Evolutionary conservation across 1,140 invertebrate species (phyloP), one percentile per base, ranked within the genome.

Genomic region (Bombus cullumanus): DNA sequence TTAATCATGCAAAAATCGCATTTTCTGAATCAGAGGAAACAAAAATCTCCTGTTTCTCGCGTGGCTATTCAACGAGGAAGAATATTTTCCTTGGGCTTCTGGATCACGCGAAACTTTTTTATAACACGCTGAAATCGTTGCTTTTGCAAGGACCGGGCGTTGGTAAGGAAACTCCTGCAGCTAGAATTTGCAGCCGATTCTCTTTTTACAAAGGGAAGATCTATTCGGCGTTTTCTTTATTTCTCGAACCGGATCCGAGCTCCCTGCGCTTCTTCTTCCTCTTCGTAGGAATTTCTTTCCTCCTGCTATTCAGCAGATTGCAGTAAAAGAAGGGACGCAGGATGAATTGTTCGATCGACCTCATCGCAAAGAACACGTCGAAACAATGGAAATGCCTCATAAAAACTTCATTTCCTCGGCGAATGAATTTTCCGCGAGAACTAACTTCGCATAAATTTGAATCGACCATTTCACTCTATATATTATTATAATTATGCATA

Each of bases 171-270:
- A 41, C 53, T 68, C 9, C 1, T 10, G 73, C 37, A 66, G 25
- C 22, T 78, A 18, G 6, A 57, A 78, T 69, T 41, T 41, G 25
- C 4, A 41, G n/a, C 18, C 18, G 25, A 74, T 69, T n/a, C 74
- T 66, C 43, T 31, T 53, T 83, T 53, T 18, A 53, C 18, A 37
- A 41, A 62, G 64, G 13, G 34, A 57, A 68, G 47, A 72, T 62
- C n/a, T 47, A n/a, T 80, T 62, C 68, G 25, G 25, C 74, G 39
- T 59, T 79, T 71, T 79, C 39, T 34, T 84, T 47, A 79, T 62
- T 62, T 31, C n/a, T 41, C 2, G 34, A n/a, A 43, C 6, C n/a
- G 1, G 28, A 6, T 18, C 10, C 4, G 10, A 37, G 37, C 28
- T 37, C 13, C 25, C 43, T 53, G 47, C 47, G 47, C 47, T 15